Evolutionary conservation across 2,888 invertebrate species (phyloP), one percentile per base, ranked within the genome.

Genomic region (Drosophila eohydei): DNA sequence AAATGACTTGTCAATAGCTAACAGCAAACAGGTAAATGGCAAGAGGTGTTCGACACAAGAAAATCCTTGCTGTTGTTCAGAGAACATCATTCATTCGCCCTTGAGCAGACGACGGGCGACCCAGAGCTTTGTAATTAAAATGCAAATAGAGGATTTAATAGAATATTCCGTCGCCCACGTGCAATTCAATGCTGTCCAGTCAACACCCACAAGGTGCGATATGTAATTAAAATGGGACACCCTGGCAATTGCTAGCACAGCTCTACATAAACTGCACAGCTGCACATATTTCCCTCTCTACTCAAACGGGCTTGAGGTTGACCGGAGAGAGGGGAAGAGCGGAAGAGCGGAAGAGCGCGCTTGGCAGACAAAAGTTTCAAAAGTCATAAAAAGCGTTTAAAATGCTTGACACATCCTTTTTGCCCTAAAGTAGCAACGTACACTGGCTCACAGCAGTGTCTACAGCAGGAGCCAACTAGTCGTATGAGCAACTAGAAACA

Each of bases 211-310:
- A 68, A 36, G 48, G 54, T 50, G 16, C 50, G 34, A 50, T 34
- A 63, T 56, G 59, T 69, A 75, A 79, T 81, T 84, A 79, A 85
- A 84, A 57, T n/a, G 32, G 57, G 52, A 61, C 55, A 30, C 57
- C 30, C 58, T 34, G 38, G 14, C 36, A 30, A 32, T 14, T 26
- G 21, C 44, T 41, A 0, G 4, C 14, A 11, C 11, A 32, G 26
- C 16, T 34, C 51, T 21, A 36, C 30, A 71, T 21, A 21, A 51
- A 3, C 36, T 26, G 52, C 52, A 57, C 58, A 58, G n/a, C 30
- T 40, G 74, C 52, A 56, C 48, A 40, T 30, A 55, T 58, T n/a
- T 36, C 21, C 14, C 30, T 36, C 28, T 44, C 38, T 44, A 16
- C 55, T 41, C 38, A 36, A 43, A 11, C 30, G 36, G 46, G 8